Base-by-base conservation (phyloP, 64 coral and sea anemone species). In the Acropora yongei region DNA sequence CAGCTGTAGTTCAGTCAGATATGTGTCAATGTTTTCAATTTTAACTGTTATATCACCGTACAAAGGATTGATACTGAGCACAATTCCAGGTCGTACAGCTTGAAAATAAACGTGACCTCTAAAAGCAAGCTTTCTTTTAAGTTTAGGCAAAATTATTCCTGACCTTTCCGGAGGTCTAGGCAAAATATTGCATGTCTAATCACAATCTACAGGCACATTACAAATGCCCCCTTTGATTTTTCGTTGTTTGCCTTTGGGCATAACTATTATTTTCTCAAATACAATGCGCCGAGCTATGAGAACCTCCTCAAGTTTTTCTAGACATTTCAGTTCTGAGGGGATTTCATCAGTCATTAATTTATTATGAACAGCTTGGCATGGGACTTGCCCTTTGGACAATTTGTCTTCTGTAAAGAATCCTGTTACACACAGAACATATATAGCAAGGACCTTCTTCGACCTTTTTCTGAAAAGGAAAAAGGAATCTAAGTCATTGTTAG, bases 301-400 rank as follows among this genome's bases (percentile, higher is more conserved):
- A 81, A 93, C 80, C 76, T 93, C 84, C 65, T 93, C 91, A 47
- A 93, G 91, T 92, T 92, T 95, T 50, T 88, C 89, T 39, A 91
- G 82, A 43, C 88, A 19, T 40, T 83, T 65, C 45, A 95, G 89
- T 88, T 95, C 83, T 88, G 66, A 68, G 43, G 89, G 94, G 58
- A 91, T 92, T 82, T 95, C 89, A 88, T 91, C 89, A 39, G 89
- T 73, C 83, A 20, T 84, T 80, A 94, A 65, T 78, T 84, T 75
- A 90, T 94, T 89, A 72, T 86, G 80, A 14, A 94, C 76, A 63
- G 89, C 84, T 91, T 95, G 89, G 68, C 82, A 91, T 63, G 83
- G 94, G 41, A 91, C 76, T 86, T 79, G 63, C 69, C 57, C 80
- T 74, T 91, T 95, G 11, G 69, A 55, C 8, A 90, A 44, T 68